phyloP scores from a whole-genome alignment of 2,113 vertebrate species.

The Callithrix jacchus region DNA sequence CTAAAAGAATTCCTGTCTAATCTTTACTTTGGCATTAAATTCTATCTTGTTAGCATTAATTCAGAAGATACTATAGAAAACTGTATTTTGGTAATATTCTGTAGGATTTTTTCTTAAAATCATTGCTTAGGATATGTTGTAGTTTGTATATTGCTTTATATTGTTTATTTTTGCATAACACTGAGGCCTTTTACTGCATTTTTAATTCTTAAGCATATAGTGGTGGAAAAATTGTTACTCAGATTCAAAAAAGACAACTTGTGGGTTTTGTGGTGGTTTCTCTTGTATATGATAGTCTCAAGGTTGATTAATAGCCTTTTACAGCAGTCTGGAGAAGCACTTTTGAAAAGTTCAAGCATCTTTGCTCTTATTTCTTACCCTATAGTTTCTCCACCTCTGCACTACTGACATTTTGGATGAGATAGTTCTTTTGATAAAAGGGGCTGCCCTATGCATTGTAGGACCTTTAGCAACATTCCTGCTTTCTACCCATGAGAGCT shows the following conservation, averaged over 20 bases:
- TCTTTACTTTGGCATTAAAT: slow-evolving; percentile 2
- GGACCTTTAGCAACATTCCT: background rate
- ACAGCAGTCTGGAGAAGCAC: background rate
- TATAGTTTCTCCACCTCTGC: background rate
- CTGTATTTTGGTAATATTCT: background rate
- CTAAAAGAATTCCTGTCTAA: background rate
- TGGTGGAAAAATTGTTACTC: background rate
- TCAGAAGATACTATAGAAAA: slow-evolving; percentile 32
- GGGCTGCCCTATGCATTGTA: background rate
- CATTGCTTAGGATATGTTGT: background rate
- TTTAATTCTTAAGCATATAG: slow-evolving; percentile 10
- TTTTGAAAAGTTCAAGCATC: background rate
- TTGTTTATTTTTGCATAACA: slow-evolving; percentile 23
- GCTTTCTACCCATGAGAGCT: background rate
- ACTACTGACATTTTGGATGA: background rate
- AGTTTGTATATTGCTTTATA: background rate
- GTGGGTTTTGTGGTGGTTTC: background rate
- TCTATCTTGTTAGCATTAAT: background rate
- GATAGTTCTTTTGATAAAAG: background rate
- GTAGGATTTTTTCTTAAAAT: background rate
- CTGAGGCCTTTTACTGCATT: background rate
- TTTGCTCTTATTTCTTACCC: background rate
- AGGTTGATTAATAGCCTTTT: background rate
- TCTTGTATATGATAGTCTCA: background rate
- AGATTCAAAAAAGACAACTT: background rate